phyloP scores from a whole-genome alignment of 2,888 invertebrate species.

The Cephus nigrinus region DNA sequence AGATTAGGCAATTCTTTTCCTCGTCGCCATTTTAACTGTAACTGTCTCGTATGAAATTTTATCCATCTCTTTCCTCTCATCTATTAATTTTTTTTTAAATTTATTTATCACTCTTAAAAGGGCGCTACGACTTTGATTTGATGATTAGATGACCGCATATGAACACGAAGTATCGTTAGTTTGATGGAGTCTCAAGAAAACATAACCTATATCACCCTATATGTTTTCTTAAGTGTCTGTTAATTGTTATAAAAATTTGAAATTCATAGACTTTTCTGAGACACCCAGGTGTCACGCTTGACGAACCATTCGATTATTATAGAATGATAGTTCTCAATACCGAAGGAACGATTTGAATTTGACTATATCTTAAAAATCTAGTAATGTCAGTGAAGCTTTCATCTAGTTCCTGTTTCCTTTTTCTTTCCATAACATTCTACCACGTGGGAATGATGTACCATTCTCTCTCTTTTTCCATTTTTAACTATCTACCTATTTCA shows the following conservation, averaged over 20 bases:
- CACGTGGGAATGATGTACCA: neutral
- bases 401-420: neutral
- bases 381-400: conserved; percentile 49
- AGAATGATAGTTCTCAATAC: neutral
- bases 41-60: neutral
- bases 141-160: neutral
- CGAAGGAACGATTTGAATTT: conserved; percentile 1
- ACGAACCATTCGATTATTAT: neutral
- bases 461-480: neutral
- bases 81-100: neutral
- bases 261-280: neutral
- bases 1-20: neutral
- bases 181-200: neutral
- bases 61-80: neutral
- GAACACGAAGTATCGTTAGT: neutral
- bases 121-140: neutral
- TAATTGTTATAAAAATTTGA: neutral
- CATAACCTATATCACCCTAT: neutral
- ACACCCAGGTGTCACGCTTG: neutral
- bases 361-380: conserved; percentile 41
- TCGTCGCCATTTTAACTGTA: no score
- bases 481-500: neutral
- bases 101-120: neutral
- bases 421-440: neutral
- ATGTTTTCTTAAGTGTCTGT: neutral